A percentile compares a stretch with the other conserved stretches of the same genome.
These are phyloP conservation scores for Euura lappo DNA, from an alignment of 1,140 invertebrate genomes.

Conservation along the genomic window DNA sequence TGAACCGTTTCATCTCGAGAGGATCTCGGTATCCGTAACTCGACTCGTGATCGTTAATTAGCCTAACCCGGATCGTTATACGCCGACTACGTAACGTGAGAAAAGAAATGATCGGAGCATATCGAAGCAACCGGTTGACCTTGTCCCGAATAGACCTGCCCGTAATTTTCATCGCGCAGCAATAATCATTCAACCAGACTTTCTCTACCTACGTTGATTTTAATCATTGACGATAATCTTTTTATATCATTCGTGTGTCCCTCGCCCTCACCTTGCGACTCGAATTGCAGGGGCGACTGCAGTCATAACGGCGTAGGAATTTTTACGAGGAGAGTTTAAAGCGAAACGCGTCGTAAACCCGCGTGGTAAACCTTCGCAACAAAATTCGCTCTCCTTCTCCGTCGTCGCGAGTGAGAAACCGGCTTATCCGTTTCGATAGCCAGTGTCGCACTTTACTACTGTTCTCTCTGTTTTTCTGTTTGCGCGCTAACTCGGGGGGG, in stretches of 20 bases:
- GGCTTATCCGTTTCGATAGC: not conserved
- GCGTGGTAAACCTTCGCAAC: conserved; percentile 3
- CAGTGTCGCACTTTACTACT: not conserved
- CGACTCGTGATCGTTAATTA: too few species aligned
- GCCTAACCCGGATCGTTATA: too few species aligned
- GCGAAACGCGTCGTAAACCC: conserved; percentile 36
- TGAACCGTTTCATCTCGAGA: too few species aligned
- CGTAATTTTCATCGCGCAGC: too few species aligned
- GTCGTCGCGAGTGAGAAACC: not conserved
- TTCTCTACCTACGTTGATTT: too few species aligned
- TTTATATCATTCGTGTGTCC: too few species aligned
- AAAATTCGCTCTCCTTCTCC: not conserved
- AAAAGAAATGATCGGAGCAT: not conserved
- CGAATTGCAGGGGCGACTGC: conserved; percentile 7
- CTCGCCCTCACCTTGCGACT: too few species aligned
- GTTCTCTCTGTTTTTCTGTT: not conserved
- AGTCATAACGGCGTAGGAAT: conserved; percentile 27
- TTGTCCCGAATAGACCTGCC: not conserved
- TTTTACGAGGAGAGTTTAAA: conserved; percentile 40
- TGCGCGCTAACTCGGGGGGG: not conserved
- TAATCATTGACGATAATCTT: too few species aligned
- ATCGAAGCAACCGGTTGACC: not conserved
- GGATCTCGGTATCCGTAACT: too few species aligned
- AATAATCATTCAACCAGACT: too few species aligned
- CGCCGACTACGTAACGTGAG: too few species aligned